phyloP scores from a whole-genome alignment of 1,140 invertebrate species.

The Aporrectodea caliginosa region DNA sequence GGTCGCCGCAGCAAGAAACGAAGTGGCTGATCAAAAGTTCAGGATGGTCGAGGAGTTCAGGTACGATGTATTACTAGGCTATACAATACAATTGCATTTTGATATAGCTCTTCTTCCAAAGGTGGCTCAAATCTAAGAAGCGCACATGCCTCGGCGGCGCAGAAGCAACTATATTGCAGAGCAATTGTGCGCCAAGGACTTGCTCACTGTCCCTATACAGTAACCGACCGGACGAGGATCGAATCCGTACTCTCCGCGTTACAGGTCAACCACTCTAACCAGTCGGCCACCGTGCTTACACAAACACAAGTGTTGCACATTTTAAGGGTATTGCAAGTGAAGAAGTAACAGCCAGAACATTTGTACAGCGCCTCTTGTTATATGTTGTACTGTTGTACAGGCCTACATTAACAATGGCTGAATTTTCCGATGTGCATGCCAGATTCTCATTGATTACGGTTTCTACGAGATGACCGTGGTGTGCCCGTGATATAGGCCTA shows the following conservation, averaged over 20 bases:
- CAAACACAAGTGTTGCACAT: too few species aligned
- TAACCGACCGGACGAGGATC: neutral
- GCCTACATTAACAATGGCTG: too few species aligned
- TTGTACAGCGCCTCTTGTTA: too few species aligned
- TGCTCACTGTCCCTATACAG: neutral
- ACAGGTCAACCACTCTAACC: too few species aligned
- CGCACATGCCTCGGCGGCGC: neutral
- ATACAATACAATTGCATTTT: neutral
- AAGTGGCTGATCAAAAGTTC: conserved; percentile 82
- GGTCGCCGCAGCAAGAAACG: conserved; percentile 74
- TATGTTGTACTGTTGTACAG: too few species aligned
- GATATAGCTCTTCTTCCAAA: neutral
- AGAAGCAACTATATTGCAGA: too few species aligned
- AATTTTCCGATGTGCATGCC: too few species aligned
- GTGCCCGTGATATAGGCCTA: neutral
- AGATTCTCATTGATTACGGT: too few species aligned
- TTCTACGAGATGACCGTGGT: neutral
- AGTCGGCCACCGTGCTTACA: too few species aligned
- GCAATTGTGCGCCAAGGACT: too few species aligned
- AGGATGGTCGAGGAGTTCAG: conserved; percentile 85
- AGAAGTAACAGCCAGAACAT: too few species aligned
- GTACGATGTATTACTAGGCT: conserved; percentile 52
- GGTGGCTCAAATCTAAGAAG: neutral
- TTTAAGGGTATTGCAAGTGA: too few species aligned
- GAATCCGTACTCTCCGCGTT: neutral